Evolutionary conservation across 2,113 vertebrate species (phyloP), one percentile per base, ranked within the genome.

Genomic region (Myodes glareolus): DNA sequence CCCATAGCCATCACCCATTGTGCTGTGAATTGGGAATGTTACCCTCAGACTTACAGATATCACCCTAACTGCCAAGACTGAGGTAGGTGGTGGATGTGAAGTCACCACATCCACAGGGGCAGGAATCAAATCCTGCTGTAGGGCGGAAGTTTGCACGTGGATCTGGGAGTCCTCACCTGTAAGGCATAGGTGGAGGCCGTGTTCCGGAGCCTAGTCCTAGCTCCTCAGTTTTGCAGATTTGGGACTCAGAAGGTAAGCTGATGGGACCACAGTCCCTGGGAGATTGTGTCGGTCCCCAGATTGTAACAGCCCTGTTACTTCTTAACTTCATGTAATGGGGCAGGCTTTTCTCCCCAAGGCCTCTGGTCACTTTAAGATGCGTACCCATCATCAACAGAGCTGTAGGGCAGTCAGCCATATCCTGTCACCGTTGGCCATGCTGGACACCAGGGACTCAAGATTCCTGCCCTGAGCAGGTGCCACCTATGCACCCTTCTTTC

Each of bases 281-380:
- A 67, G 1, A 4, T 47, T 12, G 6, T 63, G 39, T 89, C 19
- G 21, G 33, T 4, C 14, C 33, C 63, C 14, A 14, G 17, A 16
- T 68, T 23, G 3, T 13, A 8, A 7, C 2, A 50, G 29, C 31
- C 61, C 2, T 52, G 23, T 27, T 27, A 2, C 27, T 27, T 9
- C 1, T 13, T 2, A 29, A 50, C 45, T 47, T 7, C 16, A 0
- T 0, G 23, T 3, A 31, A 31, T 9, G 2, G 8, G 73, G 6
- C 25, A 31, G 58, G 19, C 9, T 10, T 36, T 65, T 61, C 0
- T 7, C 10, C 7, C 2, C 7, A 2, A 0, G 0, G 13, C 3
- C 1, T 16, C 68, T 1, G 19, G 23, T 42, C 25, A 8, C 31
- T 42, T 16, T 6, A 16, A 61, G 3, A 10, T 11, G 17, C 2